Conservation (phyloP, 2,113 vertebrate species). For the Eulacestoma nigropectus region DNA sequence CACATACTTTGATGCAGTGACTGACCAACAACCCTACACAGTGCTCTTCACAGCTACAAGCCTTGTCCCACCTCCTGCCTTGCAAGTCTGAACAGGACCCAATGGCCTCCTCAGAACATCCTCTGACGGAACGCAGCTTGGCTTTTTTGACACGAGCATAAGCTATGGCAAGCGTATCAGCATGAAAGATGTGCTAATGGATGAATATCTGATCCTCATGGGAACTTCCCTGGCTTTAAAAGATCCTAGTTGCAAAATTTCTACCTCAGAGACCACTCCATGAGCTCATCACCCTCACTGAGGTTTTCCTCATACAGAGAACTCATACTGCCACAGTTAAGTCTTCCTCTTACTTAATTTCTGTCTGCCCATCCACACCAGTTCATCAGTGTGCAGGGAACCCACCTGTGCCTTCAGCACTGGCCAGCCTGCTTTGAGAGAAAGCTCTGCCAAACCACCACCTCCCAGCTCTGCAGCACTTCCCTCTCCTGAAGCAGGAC, state of each 20-base stretch:
- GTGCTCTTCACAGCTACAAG: neutral
- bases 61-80: neutral
- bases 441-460: neutral
- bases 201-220: neutral
- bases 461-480: neutral
- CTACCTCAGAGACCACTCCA: neutral
- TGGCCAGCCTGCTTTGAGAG: neutral
- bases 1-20: neutral
- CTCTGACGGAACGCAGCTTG: fast-evolving
- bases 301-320: neutral
- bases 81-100: neutral
- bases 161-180: neutral
- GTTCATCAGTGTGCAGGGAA: neutral
- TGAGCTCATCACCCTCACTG: neutral
- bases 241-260: neutral
- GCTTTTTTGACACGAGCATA: neutral
- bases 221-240: neutral
- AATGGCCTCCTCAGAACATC: neutral
- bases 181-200: neutral
- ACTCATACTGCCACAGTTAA: neutral
- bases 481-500: neutral
- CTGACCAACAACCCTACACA: fast-evolving
- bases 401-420: neutral
- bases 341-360: neutral
- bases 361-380: neutral